phyloP scores from a whole-genome alignment of 2,797 vertebrate genomes.

The Phrynocephalus guinanensis region DNA sequence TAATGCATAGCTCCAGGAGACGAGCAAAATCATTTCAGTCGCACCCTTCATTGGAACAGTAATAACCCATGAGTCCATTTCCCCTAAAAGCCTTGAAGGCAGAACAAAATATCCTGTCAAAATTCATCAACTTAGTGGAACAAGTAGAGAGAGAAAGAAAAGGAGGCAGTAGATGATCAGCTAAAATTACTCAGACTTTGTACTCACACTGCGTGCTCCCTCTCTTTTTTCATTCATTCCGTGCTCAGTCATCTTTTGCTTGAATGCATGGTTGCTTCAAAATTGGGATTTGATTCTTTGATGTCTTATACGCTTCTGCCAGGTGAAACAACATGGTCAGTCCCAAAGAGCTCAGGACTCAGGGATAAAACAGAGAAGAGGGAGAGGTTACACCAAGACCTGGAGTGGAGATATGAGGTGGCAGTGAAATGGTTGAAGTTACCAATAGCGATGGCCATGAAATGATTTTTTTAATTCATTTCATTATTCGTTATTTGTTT shows the following conservation, averaged over 20 bases:
- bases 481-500: too few relatives aligned
- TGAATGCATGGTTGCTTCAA: not conserved
- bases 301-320: not conserved
- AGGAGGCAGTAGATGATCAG: constrained; percentile 44
- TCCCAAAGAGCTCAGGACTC: not conserved
- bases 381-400: not conserved
- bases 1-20: constrained; percentile 66
- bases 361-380: not conserved
- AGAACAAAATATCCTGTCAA: constrained; percentile 71
- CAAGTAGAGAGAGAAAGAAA: constrained; percentile 51
- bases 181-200: constrained; percentile 52
- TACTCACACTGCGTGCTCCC: not conserved
- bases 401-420: not conserved
- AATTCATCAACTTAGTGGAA: constrained; percentile 65
- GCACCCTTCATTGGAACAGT: constrained; percentile 62
- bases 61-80: constrained; percentile 63
- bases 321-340: not conserved
- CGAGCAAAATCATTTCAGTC: constrained; percentile 58
- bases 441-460: too few relatives aligned
- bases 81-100: constrained; percentile 60
- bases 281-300: not conserved
- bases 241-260: not conserved
- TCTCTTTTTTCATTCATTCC: not conserved
- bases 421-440: not conserved
- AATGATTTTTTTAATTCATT: too few relatives aligned